Evolutionary conservation across 2,888 invertebrate species (phyloP).

Genomic region (Morpho achilles): DNA sequence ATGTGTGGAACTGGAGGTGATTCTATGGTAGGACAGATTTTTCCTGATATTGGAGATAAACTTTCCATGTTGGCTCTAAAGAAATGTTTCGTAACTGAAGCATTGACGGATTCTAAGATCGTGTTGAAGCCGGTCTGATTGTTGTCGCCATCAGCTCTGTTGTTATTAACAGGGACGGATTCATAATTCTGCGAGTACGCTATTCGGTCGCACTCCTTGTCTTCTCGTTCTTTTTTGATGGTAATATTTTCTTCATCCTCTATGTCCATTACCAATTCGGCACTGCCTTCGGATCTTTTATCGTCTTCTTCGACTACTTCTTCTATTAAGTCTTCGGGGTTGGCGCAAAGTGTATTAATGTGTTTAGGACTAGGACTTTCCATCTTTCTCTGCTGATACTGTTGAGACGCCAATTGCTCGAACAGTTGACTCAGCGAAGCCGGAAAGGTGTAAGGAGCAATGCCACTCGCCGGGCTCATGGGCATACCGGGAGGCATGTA

Average conservation of each 20-base stretch:
- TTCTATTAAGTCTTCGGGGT: slow-evolving; percentile 81
- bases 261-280: slow-evolving; percentile 85
- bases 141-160: slow-evolving; percentile 52
- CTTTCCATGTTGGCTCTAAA: slow-evolving; percentile 85
- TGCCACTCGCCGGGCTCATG: slow-evolving; percentile 66
- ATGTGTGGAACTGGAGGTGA: slow-evolving; percentile 49
- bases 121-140: slow-evolving; percentile 83
- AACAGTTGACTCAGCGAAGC: slow-evolving; percentile 82
- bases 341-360: slow-evolving; percentile 48
- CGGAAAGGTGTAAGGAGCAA: slow-evolving; percentile 75
- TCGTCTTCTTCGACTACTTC: slow-evolving; percentile 81
- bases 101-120: slow-evolving; percentile 86
- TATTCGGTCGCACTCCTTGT: slow-evolving; percentile 44
- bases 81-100: slow-evolving; percentile 86
- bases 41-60: slow-evolving; percentile 77
- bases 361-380: slow-evolving; percentile 54
- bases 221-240: slow-evolving; percentile 69
- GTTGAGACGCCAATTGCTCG: slow-evolving; percentile 79
- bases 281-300: slow-evolving; percentile 71
- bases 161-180: slow-evolving; percentile 56
- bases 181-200: slow-evolving; percentile 47
- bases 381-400: slow-evolving; percentile 69
- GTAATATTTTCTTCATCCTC: slow-evolving; percentile 76
- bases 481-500: slow-evolving; percentile 80
- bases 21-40: slow-evolving; percentile 60